phyloP scores from a whole-genome alignment of 2,113 vertebrate genomes.

The Grallaria varia region DNA sequence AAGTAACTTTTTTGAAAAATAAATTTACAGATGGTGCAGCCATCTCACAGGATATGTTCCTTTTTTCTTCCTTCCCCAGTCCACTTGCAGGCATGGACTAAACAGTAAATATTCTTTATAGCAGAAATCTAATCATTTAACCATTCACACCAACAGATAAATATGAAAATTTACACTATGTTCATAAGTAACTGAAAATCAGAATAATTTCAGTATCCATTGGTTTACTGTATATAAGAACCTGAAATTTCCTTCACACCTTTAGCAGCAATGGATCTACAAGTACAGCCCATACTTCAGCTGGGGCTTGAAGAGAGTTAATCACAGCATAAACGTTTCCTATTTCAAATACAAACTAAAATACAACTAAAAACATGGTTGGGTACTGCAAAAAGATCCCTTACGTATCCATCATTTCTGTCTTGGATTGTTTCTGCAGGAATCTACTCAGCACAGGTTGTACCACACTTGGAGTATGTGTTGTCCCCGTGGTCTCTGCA shows the following conservation, averaged over 20 bases:
- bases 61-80: neutral
- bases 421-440: neutral
- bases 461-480: fast-evolving
- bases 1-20: neutral
- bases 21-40: neutral
- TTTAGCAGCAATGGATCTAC: neutral
- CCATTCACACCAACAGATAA: neutral
- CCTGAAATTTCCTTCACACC: neutral
- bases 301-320: neutral
- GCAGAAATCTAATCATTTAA: neutral
- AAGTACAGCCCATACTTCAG: neutral
- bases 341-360: neutral
- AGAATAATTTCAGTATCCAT: neutral
- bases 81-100: neutral
- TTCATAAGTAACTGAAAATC: neutral
- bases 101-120: neutral
- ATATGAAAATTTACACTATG: neutral
- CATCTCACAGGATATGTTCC: neutral
- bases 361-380: no score
- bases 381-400: neutral
- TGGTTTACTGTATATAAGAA: neutral
- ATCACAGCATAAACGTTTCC: neutral
- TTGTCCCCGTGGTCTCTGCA: fast-evolving
- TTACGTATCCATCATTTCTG: neutral
- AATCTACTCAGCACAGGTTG: fast-evolving